These are phyloP conservation scores for Gallinago stenura DNA, from an alignment of 2,797 vertebrate species.

Conservation along the genomic window DNA sequence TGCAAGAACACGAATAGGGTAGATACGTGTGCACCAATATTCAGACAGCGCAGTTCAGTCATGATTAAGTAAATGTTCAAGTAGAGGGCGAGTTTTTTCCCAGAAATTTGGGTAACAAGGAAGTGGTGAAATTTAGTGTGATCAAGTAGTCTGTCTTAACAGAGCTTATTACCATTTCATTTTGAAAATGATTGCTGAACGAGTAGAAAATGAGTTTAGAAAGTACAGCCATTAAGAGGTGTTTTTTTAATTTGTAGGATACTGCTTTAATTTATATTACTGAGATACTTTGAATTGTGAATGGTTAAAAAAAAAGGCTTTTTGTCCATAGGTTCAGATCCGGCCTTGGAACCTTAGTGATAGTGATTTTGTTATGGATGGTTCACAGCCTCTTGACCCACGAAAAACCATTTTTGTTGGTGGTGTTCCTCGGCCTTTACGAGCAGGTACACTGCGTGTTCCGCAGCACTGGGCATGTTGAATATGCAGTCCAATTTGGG, in stretches of 20 bases:
- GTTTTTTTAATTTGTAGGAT: background rate
- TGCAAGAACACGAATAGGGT: background rate
- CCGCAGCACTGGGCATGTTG: slow-evolving; percentile 29
- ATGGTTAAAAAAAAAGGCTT: slow-evolving; percentile 58
- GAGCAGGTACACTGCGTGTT: slow-evolving; percentile 88
- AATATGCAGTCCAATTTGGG: slow-evolving; percentile 26
- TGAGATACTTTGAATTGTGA: slow-evolving; percentile 45
- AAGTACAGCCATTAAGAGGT: background rate
- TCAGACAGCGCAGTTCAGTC: background rate
- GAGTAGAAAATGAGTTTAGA: background rate
- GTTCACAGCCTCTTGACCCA: slow-evolving; percentile 97
- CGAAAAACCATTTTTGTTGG: slow-evolving; percentile 99
- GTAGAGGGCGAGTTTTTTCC: background rate
- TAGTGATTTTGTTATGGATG: slow-evolving; percentile 99
- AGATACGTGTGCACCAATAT: background rate
- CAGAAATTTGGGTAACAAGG: slow-evolving; percentile 35
- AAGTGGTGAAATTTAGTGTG: slow-evolving; percentile 44
- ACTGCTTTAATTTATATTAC: slow-evolving; percentile 3
- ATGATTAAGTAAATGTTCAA: slow-evolving; percentile 3
- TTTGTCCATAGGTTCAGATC: slow-evolving; percentile 90
- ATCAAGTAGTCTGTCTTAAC: background rate
- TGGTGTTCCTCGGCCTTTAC: slow-evolving; percentile 96
- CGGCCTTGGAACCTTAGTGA: slow-evolving; percentile 99
- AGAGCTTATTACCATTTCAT: background rate
- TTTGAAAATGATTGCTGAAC: background rate